phyloP scores from a whole-genome alignment of 2,888 invertebrate genomes.

The Ypsolopha sequella region DNA sequence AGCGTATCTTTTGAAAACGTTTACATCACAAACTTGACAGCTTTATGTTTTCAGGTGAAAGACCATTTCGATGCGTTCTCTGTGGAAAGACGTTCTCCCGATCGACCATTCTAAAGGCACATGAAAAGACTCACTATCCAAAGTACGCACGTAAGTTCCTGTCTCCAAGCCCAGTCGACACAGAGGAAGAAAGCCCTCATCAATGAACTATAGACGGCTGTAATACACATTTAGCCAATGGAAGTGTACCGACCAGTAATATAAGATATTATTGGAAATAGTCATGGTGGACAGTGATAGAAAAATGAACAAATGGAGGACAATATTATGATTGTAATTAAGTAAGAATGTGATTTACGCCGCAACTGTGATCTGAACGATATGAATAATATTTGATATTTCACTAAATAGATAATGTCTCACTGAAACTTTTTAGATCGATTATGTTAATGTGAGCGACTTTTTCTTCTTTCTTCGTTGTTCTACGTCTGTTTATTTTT shows the following conservation, averaged over 20 bases:
- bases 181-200: constrained; percentile 85
- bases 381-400: constrained; percentile 71
- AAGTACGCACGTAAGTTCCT: constrained; percentile 92
- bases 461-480: constrained; percentile 20
- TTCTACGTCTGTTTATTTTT: constrained; percentile 31
- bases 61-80: constrained; percentile 89
- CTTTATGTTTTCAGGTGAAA: constrained; percentile 72
- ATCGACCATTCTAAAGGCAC: constrained; percentile 91
- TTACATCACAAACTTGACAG: too few relatives aligned
- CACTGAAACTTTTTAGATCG: constrained; percentile 50
- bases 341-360: constrained; percentile 71
- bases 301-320: constrained; percentile 60
- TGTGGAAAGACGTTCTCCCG: constrained; percentile 93
- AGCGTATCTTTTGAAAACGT: too few relatives aligned
- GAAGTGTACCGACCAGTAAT: constrained; percentile 35
- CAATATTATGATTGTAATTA: constrained; percentile 63
- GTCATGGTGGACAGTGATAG: constrained; percentile 46
- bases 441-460: constrained; percentile 33
- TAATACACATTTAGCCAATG: constrained; percentile 35
- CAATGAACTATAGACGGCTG: constrained; percentile 53
- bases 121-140: constrained; percentile 93
- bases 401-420: constrained; percentile 66
- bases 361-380: constrained; percentile 73
- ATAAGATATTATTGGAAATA: constrained; percentile 34
- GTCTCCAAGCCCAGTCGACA: constrained; percentile 88